Percentiles rank a stretch among this genome's conserved stretches.
Evolutionary conservation across 2,888 invertebrate genomes (phyloP).

Genomic region (Schrankia costaestrigalis): DNA sequence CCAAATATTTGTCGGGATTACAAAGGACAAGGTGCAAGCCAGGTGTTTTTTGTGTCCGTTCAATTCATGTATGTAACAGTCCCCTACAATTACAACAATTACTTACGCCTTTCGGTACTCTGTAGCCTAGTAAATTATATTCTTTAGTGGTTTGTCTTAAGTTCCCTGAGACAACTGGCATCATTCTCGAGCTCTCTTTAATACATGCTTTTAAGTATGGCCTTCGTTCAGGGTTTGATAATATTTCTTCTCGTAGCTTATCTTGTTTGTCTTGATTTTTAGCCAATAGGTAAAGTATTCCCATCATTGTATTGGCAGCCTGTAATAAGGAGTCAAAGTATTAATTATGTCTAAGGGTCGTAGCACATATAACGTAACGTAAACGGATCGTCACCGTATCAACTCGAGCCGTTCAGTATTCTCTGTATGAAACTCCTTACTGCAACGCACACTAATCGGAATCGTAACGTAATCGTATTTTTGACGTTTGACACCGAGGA

Average conservation of each 20-base stretch:
- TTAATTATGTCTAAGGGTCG: not conserved
- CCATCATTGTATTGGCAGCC: conserved; percentile 79
- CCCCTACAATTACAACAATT: not conserved
- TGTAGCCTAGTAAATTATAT: conserved; percentile 82
- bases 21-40: too few relatives aligned
- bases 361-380: not conserved
- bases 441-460: too few relatives aligned
- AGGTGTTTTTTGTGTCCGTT: not conserved
- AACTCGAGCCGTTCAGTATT: too few relatives aligned
- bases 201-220: conserved; percentile 85
- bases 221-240: conserved; percentile 46
- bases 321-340: conserved; percentile 36
- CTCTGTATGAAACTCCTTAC: too few relatives aligned
- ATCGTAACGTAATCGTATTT: too few relatives aligned
- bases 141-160: conserved; percentile 76
- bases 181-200: conserved; percentile 83
- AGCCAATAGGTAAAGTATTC: conserved; percentile 81
- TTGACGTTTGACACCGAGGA: too few relatives aligned
- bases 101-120: conserved; percentile 43
- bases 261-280: conserved; percentile 82
- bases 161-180: conserved; percentile 81
- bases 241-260: conserved; percentile 79
- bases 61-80: too few relatives aligned
- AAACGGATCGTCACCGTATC: conserved; percentile 78
- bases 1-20: too few relatives aligned